Conservation (phyloP, 2,113 vertebrate species). For the Anhinga anhinga region DNA sequence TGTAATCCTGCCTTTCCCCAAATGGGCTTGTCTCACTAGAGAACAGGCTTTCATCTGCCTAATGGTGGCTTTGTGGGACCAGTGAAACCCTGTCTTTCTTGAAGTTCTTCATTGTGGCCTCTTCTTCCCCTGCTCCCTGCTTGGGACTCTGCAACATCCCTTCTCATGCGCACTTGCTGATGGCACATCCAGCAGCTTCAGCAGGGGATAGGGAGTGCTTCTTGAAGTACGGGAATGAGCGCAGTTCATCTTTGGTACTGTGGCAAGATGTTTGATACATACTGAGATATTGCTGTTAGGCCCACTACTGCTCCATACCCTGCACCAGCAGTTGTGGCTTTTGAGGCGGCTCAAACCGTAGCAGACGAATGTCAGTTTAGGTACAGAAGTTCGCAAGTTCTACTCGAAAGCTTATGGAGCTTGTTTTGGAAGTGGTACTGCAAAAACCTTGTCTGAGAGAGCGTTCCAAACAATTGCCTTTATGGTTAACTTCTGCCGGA, state of each 20-base stretch:
- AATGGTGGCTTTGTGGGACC: background rate
- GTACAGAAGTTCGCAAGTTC: background rate
- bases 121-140: background rate
- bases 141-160: background rate
- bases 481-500: background rate
- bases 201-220: background rate
- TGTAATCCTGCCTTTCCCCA: background rate
- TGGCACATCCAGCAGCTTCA: rapidly evolving
- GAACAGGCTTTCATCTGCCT: background rate
- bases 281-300: background rate
- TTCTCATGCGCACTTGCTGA: background rate
- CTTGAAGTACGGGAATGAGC: background rate
- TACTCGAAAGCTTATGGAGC: background rate
- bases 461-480: background rate
- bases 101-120: rapidly evolving
- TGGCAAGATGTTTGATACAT: rapidly evolving
- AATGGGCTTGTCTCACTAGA: background rate
- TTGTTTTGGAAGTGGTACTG: background rate
- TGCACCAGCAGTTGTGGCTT: rapidly evolving
- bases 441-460: background rate
- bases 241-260: background rate
- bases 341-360: background rate
- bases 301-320: background rate
- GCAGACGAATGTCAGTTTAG: background rate
- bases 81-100: background rate